A percentile compares a stretch with the other conserved stretches of the same genome.
These are phyloP conservation scores for Rotaria sp. DNA, from an alignment of 2,888 invertebrate genomes.

Conservation along the genomic window DNA sequence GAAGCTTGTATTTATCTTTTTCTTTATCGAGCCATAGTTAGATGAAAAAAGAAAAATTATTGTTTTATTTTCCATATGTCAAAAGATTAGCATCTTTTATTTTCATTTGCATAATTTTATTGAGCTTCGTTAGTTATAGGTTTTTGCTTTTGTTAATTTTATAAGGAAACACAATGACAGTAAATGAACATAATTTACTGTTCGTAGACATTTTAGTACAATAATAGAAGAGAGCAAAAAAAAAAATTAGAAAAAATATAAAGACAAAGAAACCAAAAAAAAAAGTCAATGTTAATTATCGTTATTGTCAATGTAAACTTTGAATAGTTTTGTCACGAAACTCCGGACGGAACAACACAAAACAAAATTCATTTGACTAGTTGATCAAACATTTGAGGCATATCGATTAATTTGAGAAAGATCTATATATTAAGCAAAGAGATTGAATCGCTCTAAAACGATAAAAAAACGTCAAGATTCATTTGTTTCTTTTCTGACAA, in stretches of 20 bases:
- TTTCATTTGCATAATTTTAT: not conserved
- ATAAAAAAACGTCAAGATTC: no score
- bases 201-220: not conserved
- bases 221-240: not conserved
- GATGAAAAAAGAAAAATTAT: not conserved
- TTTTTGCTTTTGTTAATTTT: not conserved
- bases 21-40: not conserved
- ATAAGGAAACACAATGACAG: not conserved
- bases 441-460: constrained; percentile 14
- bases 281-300: not conserved
- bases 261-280: not conserved
- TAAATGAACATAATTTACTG: not conserved
- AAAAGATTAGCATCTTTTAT: not conserved
- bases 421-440: not conserved
- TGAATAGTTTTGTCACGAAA: not conserved
- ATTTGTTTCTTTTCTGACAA: no score
- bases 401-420: not conserved
- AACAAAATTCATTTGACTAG: not conserved
- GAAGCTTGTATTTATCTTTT: not conserved
- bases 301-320: not conserved
- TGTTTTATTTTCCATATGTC: no score
- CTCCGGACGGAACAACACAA: not conserved
- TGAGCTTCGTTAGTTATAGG: no score
- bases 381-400: not conserved
- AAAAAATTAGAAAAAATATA: not conserved